Evolutionary conservation across 2,888 invertebrate species (phyloP), one percentile per base, ranked within the genome.

Genomic region (Idaea aversata): DNA sequence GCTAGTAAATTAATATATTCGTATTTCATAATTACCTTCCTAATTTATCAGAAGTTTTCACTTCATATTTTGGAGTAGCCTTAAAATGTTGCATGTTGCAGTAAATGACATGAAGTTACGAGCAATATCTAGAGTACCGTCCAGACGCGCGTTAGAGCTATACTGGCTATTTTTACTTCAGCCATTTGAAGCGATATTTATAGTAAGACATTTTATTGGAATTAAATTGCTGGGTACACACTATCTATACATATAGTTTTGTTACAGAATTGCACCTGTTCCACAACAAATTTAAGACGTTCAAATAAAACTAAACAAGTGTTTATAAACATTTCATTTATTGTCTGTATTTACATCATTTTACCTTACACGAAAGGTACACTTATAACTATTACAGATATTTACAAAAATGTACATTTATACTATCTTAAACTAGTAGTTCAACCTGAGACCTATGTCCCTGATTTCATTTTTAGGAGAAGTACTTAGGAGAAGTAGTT

Each of bases 381-480:
- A 67, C 87, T 88, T 88, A 88, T 72, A 79, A 82, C 85, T 88
- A 87, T 80, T 80, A 79, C 78, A 70, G 77, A 76, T 82, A 82
- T 83, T 76, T 86, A 88, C 84, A 86, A 71, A 74, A 75, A 80
- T 82, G 74, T 80, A 83, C 79, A 82, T 66, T 64, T 74, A 72
- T 47, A 25, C 47, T 47, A 47, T 10, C 47, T 47, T 47, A 47
- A 47, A 47, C 47, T 47, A 47, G 47, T 47, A 47, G 47, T 47
- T 47, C 47, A 47, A 13, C 47, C 7, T 47, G 13, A 47, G 13
- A 47, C 47, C 10, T 13, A 6, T 47, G 7, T 47, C 13, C 7
- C 10, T 10, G 47, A 47, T 47, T 47, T 47, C 7, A 4, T 47
- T 47, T 47, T 47, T 47, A 47, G 0, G 2, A 25, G 25, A 25